Base-by-base conservation (phyloP, 2,888 invertebrate species). In the Drosophila gaucha region DNA sequence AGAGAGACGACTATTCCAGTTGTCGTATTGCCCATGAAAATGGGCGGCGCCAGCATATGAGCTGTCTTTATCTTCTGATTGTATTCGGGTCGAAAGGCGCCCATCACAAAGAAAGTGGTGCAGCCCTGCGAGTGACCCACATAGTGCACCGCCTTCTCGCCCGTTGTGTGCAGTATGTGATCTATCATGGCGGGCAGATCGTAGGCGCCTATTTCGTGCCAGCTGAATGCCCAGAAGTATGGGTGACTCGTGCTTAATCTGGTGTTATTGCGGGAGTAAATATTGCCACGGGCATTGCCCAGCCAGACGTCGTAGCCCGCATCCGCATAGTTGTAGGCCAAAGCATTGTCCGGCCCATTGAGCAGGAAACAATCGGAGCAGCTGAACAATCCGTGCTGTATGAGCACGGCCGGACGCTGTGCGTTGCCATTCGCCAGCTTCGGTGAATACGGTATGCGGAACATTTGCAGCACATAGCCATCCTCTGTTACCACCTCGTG, bases 401-500 rank as follows among this genome's bases (percentile, higher is more conserved):
- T 90, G 68, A 96, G 93, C 55, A 95, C 94, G 10, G 80, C 89
- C 9, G 94, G 96, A 85, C 90, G 93, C 68, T 80, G 82, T 64
- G 92, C 90, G 55, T 70, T 69, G 52, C 76, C 69, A 58, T 88
- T 89, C 49, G 74, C 63, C 52, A 95, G 70, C 43, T 75, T 84
- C n/a, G 89, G 84, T 9, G 90, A 90, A 49, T 90, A 70, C 0
- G 96, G 96, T 84, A 98, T 97, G 67, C 97, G 94, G 86, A 97
- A 97, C 46, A 98, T 74, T 2, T 95, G 95, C 44, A 98, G 92
- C 43, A 97, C 93, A 90, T 96, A 98, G 1, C 97, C 97, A 90
- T 98, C 98, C 24, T 94, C 93, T 0, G 98, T 97, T 49, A 93
- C 91, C 0, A 96, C 93, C 0, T 93, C 92, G 82, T 96, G 96